Evolutionary conservation across 2,797 vertebrate species (phyloP).

Genomic region (Esox lucius): DNA sequence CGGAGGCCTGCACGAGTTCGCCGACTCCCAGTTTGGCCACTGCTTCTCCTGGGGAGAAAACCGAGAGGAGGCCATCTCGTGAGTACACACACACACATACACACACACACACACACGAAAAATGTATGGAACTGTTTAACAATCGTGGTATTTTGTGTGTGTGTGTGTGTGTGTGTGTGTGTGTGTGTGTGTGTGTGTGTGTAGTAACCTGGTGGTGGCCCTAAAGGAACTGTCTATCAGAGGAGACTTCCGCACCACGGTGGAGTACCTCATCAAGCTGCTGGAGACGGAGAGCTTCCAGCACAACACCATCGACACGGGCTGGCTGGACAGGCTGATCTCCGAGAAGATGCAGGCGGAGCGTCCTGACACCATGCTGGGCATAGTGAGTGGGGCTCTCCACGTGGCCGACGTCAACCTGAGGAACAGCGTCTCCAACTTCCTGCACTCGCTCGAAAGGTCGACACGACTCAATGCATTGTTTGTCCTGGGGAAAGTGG

Average conservation of each 20-base stretch:
- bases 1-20: slow-evolving; percentile 96
- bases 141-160: too few species aligned
- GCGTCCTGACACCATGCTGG: slow-evolving; percentile 94
- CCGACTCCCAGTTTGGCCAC: slow-evolving; percentile 97
- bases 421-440: slow-evolving; percentile 95
- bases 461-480: too few species aligned
- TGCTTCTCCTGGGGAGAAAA: slow-evolving; percentile 99
- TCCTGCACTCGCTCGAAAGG: slow-evolving; percentile 97
- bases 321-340: slow-evolving; percentile 96
- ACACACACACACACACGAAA: too few species aligned
- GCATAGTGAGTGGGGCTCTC: slow-evolving; percentile 92
- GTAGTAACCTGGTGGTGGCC: slow-evolving; percentile 97
- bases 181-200: slow-evolving; percentile 40
- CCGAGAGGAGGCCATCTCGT: slow-evolving; percentile 98
- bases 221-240: slow-evolving; percentile 96
- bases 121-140: too few species aligned
- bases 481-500: too few species aligned
- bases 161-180: too few species aligned
- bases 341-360: slow-evolving; percentile 99
- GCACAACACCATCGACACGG: slow-evolving; percentile 94
- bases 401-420: slow-evolving; percentile 94
- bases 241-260: slow-evolving; percentile 97
- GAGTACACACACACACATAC: slow-evolving; percentile 69
- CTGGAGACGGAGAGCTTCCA: slow-evolving; percentile 98
- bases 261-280: slow-evolving; percentile 96